Conservation (phyloP, 2,113 vertebrate species). For the Anolis carolinensis region DNA sequence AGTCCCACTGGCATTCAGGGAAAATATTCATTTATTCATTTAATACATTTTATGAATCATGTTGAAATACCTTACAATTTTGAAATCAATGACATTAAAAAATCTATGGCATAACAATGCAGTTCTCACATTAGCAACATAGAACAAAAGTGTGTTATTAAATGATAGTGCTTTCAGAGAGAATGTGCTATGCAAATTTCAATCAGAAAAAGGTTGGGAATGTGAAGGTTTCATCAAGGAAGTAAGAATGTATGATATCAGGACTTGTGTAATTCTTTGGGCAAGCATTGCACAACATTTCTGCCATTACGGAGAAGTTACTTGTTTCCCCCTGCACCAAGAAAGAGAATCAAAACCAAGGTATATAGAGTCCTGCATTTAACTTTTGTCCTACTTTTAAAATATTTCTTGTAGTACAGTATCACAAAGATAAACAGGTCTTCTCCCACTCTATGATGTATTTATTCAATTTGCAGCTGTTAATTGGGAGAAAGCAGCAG, state of each 20-base stretch:
- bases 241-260: neutral
- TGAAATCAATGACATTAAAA: neutral
- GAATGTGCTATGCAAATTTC: neutral
- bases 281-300: neutral
- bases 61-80: neutral
- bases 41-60: neutral
- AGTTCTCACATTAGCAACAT: neutral
- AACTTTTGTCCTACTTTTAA: neutral
- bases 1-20: too few relatives aligned
- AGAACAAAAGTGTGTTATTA: neutral
- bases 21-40: too few relatives aligned
- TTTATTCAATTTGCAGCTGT: constrained; percentile 28
- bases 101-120: neutral
- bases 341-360: neutral
- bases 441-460: neutral
- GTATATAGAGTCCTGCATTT: neutral
- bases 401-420: neutral
- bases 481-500: constrained; percentile 11
- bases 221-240: too few relatives aligned
- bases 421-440: constrained; percentile 5
- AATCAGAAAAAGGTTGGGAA: neutral
- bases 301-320: neutral
- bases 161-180: neutral
- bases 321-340: neutral
- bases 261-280: neutral